These are phyloP conservation scores for Spisula subtruncata DNA, from an alignment of 2,888 invertebrate species.

Conservation along the genomic window DNA sequence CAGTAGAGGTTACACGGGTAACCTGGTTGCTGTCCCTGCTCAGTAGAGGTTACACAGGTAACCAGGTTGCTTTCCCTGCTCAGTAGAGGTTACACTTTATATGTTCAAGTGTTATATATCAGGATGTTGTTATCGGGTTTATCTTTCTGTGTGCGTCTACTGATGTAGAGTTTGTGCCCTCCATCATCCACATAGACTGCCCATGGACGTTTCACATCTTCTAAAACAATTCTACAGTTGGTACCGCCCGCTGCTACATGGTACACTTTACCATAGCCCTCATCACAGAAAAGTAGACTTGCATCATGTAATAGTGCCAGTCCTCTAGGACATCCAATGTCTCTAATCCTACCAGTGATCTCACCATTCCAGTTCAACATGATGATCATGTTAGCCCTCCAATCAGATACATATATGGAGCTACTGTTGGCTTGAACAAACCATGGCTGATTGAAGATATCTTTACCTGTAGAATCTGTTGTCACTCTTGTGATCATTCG, in stretches of 20 bases:
- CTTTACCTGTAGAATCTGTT: not conserved
- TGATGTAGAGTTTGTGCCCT: not conserved
- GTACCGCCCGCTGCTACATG: not conserved
- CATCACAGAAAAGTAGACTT: not conserved
- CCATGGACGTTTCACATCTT: not conserved
- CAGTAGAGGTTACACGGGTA: too few species aligned
- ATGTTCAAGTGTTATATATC: too few species aligned
- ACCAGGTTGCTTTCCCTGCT: too few species aligned
- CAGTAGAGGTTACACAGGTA: too few species aligned
- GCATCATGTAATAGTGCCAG: constrained; percentile 5
- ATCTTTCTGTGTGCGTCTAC: not conserved
- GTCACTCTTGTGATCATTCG: not conserved
- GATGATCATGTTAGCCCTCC: not conserved
- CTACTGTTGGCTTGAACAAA: not conserved
- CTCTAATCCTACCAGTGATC: not conserved
- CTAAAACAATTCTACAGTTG: not conserved
- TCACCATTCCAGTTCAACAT: constrained; percentile 26
- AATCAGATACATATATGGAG: constrained; percentile 9
- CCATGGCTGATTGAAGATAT: not conserved
- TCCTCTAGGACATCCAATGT: not conserved
- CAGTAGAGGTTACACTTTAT: too few species aligned
- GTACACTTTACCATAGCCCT: not conserved
- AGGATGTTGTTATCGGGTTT: not conserved
- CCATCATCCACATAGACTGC: not conserved
- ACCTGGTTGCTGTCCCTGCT: too few species aligned